These are phyloP conservation scores for Rhinoderma darwinii DNA, from an alignment of 2,113 vertebrate genomes.

Conservation along the genomic window DNA sequence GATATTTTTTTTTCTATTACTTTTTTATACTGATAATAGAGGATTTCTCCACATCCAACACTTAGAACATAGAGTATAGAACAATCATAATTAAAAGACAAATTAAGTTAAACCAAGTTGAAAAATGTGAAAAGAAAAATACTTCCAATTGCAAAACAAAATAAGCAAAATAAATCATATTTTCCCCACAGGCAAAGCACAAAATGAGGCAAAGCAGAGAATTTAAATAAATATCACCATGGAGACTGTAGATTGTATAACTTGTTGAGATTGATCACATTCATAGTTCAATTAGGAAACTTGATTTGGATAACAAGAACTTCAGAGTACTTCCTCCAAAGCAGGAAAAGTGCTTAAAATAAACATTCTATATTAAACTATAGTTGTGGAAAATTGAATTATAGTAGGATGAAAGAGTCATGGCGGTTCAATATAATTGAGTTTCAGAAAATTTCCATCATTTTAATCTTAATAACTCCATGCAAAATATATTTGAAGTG, in stretches of 20 bases:
- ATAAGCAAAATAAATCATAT: background rate
- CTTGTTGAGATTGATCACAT: conserved; percentile 7
- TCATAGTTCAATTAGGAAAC: conserved; percentile 10
- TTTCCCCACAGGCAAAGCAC: background rate
- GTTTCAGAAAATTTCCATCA: background rate
- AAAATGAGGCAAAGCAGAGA: background rate
- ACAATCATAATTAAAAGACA: background rate
- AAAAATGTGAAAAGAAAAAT: background rate
- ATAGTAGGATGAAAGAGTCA: background rate
- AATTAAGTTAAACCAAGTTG: background rate
- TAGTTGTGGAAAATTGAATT: conserved; percentile 21
- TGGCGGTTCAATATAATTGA: background rate
- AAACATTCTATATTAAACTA: background rate
- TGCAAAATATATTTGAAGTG: background rate
- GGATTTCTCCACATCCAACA: background rate
- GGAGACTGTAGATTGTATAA: conserved; percentile 22
- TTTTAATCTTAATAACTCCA: background rate
- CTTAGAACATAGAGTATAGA: background rate
- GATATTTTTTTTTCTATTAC: background rate
- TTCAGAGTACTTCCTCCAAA: conserved; percentile 5
- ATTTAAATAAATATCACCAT: conserved; percentile 22
- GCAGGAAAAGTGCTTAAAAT: conserved; percentile 21
- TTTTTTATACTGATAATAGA: background rate
- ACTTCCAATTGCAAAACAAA: background rate
- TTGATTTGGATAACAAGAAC: conserved; percentile 20